Evolutionary conservation across 2,888 invertebrate species (phyloP).

Genomic region (Pollenia angustigena): DNA sequence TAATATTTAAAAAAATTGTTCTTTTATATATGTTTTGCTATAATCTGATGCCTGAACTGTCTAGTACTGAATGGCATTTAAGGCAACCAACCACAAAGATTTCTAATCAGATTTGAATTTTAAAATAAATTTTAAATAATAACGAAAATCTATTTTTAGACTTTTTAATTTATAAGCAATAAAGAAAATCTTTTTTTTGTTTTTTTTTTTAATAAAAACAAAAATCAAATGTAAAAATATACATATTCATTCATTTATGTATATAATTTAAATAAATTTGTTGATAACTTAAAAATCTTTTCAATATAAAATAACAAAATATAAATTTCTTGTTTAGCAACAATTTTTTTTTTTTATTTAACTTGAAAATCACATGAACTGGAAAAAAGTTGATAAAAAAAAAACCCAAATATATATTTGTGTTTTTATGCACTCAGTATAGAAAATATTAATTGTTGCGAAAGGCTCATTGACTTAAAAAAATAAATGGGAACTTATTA

Average conservation of each 20-base stretch:
- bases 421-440: neutral
- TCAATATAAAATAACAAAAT: neutral
- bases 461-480: constrained; percentile 29
- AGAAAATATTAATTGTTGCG: constrained; percentile 11
- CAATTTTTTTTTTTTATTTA: neutral
- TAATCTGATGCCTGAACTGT: neutral
- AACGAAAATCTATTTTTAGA: constrained; percentile 20
- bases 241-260: neutral
- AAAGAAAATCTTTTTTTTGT: neutral
- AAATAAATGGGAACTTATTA: constrained; percentile 25
- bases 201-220: constrained; percentile 1
- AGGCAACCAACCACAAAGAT: constrained; percentile 22
- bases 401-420: neutral
- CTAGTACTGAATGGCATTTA: constrained; percentile 7
- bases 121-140: constrained; percentile 17
- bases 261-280: neutral
- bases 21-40: too few species aligned
- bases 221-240: neutral
- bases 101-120: constrained; percentile 25
- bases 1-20: neutral
- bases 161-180: constrained; percentile 2
- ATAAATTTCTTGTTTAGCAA: constrained; percentile 27
- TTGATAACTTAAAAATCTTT: neutral
- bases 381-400: neutral
- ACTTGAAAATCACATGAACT: neutral